Evolutionary conservation across 2,888 invertebrate genomes (phyloP).

Genomic region (Drosophila cognata): DNA sequence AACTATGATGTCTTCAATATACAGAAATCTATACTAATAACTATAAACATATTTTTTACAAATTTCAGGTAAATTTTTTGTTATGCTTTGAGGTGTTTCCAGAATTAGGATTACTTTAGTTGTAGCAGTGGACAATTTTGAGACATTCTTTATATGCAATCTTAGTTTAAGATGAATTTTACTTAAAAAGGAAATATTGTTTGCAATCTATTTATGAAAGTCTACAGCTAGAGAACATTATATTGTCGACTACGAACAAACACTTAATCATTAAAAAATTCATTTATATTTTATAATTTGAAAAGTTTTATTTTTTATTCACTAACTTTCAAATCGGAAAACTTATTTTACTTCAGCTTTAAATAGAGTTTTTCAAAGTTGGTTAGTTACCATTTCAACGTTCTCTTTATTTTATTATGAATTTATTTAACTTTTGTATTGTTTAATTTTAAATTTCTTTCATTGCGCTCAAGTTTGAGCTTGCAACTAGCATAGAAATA

Average conservation of each 20-base stretch:
- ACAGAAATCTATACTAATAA: neutral
- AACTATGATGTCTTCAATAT: neutral
- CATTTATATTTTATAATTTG: accelerated
- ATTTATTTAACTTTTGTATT: neutral
- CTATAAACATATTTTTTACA: neutral
- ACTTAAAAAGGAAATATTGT: neutral
- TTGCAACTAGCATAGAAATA: neutral
- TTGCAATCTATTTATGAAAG: neutral
- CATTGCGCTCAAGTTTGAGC: neutral
- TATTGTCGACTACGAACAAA: neutral
- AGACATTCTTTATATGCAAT: neutral
- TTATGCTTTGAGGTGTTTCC: neutral
- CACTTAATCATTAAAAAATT: neutral
- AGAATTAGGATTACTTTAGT: neutral
- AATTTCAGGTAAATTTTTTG: no score
- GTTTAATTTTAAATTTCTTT: neutral
- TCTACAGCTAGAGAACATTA: neutral
- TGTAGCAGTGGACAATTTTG: neutral
- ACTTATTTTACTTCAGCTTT: neutral
- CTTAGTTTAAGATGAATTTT: neutral
- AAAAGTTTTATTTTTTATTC: neutral
- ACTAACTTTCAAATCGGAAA: neutral
- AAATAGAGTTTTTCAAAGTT: neutral
- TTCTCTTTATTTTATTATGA: neutral
- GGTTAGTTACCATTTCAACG: neutral